phyloP scores from a whole-genome alignment of 2,888 invertebrate species.

The Drosophila phalerata region DNA sequence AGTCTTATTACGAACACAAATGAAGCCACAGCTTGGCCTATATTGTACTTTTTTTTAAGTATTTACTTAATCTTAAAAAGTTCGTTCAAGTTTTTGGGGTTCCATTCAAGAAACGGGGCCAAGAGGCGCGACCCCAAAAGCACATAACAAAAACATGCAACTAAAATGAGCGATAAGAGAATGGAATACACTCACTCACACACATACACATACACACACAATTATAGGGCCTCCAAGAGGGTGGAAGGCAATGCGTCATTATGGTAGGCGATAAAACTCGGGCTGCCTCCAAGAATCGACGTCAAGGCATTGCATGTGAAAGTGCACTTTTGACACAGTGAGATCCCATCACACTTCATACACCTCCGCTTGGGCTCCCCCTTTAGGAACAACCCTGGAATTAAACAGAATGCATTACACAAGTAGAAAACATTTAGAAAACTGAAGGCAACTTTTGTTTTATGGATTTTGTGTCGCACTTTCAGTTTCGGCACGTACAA shows the following conservation, averaged over 20 bases:
- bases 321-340: slow-evolving; percentile 61
- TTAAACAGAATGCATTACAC: slow-evolving; percentile 16
- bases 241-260: slow-evolving; percentile 46
- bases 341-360: slow-evolving; percentile 26
- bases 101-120: slow-evolving; percentile 43
- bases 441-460: slow-evolving; percentile 35
- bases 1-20: slow-evolving; percentile 14
- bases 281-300: slow-evolving; percentile 22
- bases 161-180: slow-evolving; percentile 54
- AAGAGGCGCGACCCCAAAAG: slow-evolving; percentile 54
- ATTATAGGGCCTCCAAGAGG: slow-evolving; percentile 17
- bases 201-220: slow-evolving; percentile 8
- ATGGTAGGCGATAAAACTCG: slow-evolving; percentile 42
- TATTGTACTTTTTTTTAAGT: slow-evolving; percentile 18
- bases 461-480: slow-evolving; percentile 57
- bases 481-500: slow-evolving; percentile 57
- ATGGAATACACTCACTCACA: slow-evolving; percentile 11
- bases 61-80: slow-evolving; percentile 39
- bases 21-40: slow-evolving; percentile 14
- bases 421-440: slow-evolving; percentile 29
- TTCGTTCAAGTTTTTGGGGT: slow-evolving; percentile 29
- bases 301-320: slow-evolving; percentile 55
- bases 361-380: background rate
- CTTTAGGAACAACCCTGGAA: slow-evolving; percentile 1
- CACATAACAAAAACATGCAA: slow-evolving; percentile 35